These are phyloP conservation scores for Phytoseiulus persimilis DNA, from an alignment of 2,888 invertebrate species.

Conservation along the genomic window DNA sequence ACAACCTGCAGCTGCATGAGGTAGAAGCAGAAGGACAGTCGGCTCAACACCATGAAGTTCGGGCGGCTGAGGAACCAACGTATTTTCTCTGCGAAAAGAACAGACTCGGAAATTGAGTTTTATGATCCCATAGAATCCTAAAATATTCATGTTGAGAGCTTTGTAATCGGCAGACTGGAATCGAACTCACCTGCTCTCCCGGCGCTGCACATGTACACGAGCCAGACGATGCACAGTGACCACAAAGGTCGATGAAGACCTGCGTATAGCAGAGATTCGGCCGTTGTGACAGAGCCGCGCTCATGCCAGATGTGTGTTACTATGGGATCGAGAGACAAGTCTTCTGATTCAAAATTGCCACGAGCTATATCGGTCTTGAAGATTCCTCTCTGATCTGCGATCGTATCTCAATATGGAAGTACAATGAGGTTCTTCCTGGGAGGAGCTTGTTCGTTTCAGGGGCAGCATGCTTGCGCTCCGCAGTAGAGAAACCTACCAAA, in stretches of 20 bases:
- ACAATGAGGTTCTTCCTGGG: too few relatives aligned
- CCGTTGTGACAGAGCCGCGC: neutral
- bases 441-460: too few relatives aligned
- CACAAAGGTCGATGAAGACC: neutral
- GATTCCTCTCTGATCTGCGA: too few relatives aligned
- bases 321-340: neutral
- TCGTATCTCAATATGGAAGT: too few relatives aligned
- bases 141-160: neutral
- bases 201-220: neutral
- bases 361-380: too few relatives aligned
- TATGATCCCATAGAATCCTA: neutral
- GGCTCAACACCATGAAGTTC: neutral
- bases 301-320: neutral
- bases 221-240: neutral
- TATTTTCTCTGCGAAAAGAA: neutral
- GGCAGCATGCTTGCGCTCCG: too few relatives aligned
- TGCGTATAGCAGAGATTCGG: neutral
- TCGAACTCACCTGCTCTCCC: constrained; percentile 12
- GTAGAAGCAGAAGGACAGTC: constrained; percentile 14
- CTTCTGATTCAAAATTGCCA: too few relatives aligned
- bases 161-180: neutral
- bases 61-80: constrained; percentile 9
- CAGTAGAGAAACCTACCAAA: neutral
- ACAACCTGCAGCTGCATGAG: neutral
- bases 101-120: neutral